These are phyloP conservation scores for Prunella himalayana DNA, from an alignment of 2,113 vertebrate species.

Conservation along the genomic window DNA sequence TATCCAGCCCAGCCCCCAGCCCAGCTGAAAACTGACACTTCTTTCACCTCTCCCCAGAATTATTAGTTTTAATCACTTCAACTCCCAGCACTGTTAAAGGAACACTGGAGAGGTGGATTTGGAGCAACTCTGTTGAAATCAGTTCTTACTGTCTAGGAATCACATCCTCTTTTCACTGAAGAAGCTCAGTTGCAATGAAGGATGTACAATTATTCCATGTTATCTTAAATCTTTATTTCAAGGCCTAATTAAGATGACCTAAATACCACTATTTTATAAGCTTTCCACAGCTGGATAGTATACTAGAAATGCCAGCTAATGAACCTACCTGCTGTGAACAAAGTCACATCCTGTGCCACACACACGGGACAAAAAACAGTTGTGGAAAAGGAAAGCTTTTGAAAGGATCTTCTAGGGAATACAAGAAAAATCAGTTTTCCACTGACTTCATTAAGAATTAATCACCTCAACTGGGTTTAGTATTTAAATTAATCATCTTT, in stretches of 20 bases:
- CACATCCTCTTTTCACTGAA: not conserved
- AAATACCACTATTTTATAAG: constrained; percentile 28
- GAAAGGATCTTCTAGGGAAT: not conserved
- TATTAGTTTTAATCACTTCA: not conserved
- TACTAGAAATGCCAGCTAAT: not conserved
- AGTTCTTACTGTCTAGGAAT: not conserved
- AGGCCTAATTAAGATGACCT: constrained; percentile 50
- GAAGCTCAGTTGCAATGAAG: not conserved
- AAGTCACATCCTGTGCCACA: constrained; percentile 8
- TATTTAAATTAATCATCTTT: not conserved
- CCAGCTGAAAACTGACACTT: not conserved
- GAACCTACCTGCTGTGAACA: constrained; percentile 22
- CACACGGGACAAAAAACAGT: not conserved
- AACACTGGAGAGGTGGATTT: rapidly evolving
- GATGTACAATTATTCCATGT: not conserved
- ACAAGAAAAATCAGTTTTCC: constrained; percentile 6
- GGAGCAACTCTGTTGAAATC: not conserved
- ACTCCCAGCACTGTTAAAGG: not conserved
- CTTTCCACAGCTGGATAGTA: constrained; percentile 36
- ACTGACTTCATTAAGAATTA: not conserved
- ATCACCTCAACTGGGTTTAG: not conserved
- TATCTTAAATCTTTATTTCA: not conserved
- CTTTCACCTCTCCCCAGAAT: not conserved
- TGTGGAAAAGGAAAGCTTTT: constrained; percentile 1
- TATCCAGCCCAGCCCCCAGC: not conserved